These are phyloP conservation scores for Bagarius yarrelli DNA, from an alignment of 2,113 vertebrate species.

Conservation along the genomic window DNA sequence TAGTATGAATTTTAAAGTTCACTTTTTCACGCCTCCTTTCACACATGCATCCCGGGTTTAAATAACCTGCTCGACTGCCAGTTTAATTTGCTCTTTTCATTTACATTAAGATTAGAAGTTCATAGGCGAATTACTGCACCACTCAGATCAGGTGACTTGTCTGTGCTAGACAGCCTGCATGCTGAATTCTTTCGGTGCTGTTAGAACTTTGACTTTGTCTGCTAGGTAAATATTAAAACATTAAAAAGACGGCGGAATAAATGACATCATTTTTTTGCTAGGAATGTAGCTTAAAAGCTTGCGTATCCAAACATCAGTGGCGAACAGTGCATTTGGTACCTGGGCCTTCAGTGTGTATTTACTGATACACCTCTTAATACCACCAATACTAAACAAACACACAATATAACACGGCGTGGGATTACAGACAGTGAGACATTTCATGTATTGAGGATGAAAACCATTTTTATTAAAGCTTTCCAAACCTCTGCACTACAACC, in stretches of 20 bases:
- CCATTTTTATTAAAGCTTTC: too few relatives aligned
- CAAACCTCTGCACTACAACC: too few relatives aligned
- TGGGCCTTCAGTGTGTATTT: too few relatives aligned
- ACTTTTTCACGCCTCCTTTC: neutral
- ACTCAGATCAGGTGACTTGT: constrained; percentile 18
- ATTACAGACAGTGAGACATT: too few relatives aligned
- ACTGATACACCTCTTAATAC: too few relatives aligned
- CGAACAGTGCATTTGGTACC: too few relatives aligned
- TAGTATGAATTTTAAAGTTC: too few relatives aligned
- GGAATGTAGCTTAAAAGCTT: neutral
- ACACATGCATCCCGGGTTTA: constrained; percentile 5
- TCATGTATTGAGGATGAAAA: too few relatives aligned
- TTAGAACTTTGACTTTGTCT: neutral
- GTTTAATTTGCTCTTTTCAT: constrained; percentile 27
- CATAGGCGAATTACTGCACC: constrained; percentile 23
- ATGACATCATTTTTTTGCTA: neutral
- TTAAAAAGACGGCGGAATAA: neutral
- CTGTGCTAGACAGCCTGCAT: neutral
- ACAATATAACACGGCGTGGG: too few relatives aligned
- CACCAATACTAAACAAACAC: too few relatives aligned
- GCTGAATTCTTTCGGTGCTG: constrained; percentile 8
- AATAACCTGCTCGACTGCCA: constrained; percentile 23
- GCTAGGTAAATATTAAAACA: neutral
- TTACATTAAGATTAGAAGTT: constrained; percentile 33
- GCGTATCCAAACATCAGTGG: too few relatives aligned